Evolutionary conservation across 2,888 invertebrate species (phyloP).

Genomic region (Monochamus alternatus): DNA sequence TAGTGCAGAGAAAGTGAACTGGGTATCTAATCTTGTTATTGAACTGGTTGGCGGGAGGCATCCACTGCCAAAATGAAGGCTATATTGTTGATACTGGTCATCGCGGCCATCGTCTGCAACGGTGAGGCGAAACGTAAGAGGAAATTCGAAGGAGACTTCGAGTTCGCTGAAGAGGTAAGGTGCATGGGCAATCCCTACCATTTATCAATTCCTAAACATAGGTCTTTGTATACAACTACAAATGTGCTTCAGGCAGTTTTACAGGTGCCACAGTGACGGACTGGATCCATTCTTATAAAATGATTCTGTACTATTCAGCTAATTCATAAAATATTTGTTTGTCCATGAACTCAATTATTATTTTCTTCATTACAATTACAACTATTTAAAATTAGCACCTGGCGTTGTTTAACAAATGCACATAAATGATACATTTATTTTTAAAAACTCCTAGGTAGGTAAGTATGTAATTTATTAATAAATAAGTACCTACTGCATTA

Average conservation of each 20-base stretch:
- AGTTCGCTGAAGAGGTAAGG: conserved; percentile 85
- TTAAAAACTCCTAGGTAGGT: too few species aligned
- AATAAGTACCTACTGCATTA: not conserved
- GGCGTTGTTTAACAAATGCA: too few species aligned
- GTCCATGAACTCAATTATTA: too few species aligned
- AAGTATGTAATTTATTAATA: not conserved
- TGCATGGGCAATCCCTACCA: conserved; percentile 27
- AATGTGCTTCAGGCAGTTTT: conserved; percentile 42
- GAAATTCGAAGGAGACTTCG: conserved; percentile 85
- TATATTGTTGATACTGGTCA: conserved; percentile 70
- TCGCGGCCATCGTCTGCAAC: conserved; percentile 67
- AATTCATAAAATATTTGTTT: too few species aligned
- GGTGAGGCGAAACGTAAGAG: conserved; percentile 76
- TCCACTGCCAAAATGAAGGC: conserved; percentile 66
- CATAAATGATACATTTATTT: too few species aligned
- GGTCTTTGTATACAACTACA: conserved; percentile 40
- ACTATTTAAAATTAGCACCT: too few species aligned
- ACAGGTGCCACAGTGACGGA: conserved; percentile 49
- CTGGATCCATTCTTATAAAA: not conserved
- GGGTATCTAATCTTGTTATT: conserved; percentile 30
- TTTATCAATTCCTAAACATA: conserved; percentile 23
- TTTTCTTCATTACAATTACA: too few species aligned
- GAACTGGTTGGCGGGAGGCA: conserved; percentile 28
- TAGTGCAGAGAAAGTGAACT: conserved; percentile 34
- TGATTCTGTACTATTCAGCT: not conserved